These are phyloP conservation scores for Cabera pusaria DNA, from an alignment of 2,888 invertebrate species.

Conservation along the genomic window DNA sequence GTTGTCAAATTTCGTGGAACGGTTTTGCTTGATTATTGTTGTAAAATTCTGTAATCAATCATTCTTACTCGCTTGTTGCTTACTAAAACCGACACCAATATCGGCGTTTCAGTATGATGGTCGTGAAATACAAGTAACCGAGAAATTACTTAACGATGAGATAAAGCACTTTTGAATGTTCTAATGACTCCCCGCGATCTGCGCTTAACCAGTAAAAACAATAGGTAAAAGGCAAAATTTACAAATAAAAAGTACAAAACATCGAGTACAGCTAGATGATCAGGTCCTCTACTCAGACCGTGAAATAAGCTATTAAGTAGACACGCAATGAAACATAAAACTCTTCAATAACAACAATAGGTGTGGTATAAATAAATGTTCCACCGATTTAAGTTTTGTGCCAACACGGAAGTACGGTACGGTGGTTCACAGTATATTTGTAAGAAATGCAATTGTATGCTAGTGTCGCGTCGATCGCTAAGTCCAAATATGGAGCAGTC, in stretches of 20 bases:
- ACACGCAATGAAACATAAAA: constrained; percentile 27
- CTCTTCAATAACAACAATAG: no score
- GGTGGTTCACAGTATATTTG: constrained; percentile 14
- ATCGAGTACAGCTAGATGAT: constrained; percentile 47
- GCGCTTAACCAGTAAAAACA: constrained; percentile 19
- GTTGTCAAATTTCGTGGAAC: constrained; percentile 56
- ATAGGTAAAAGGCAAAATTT: constrained; percentile 25
- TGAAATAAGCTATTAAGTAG: constrained; percentile 60
- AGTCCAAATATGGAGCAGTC: constrained; percentile 43
- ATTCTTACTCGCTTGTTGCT: constrained; percentile 11
- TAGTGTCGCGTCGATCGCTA: constrained; percentile 46
- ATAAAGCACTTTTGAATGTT: constrained; percentile 2
- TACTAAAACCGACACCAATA: constrained; percentile 7
- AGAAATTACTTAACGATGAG: constrained; percentile 1
- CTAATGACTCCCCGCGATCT: constrained; percentile 18
- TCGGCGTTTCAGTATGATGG: not conserved
- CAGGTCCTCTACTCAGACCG: constrained; percentile 45
- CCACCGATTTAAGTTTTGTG: constrained; percentile 16
- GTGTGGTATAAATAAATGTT: no score
- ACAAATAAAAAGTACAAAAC: constrained; percentile 43
- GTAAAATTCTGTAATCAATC: constrained; percentile 32
- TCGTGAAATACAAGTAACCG: not conserved
- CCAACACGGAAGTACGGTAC: constrained; percentile 13
- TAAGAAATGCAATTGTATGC: constrained; percentile 23
- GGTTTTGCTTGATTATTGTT: constrained; percentile 44